phyloP scores from a whole-genome alignment of 2,888 invertebrate species.

The Branchipolynoe longqiensis region DNA sequence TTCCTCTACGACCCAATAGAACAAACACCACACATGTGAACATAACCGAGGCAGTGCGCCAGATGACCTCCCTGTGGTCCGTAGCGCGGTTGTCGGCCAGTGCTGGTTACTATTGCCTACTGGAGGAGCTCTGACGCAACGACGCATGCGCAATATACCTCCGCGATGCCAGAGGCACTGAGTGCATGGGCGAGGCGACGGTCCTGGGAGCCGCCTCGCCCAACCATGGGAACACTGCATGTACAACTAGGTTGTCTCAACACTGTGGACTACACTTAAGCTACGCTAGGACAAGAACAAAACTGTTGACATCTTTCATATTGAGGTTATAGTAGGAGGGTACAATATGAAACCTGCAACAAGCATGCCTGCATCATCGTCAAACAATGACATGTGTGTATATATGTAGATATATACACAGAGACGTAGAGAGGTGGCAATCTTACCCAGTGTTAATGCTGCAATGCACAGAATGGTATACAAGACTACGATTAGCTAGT shows the following conservation, averaged over 20 bases:
- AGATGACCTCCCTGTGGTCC: too few relatives aligned
- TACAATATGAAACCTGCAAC: slow-evolving; percentile 54
- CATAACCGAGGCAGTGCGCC: too few relatives aligned
- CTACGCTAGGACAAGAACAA: slow-evolving; percentile 49
- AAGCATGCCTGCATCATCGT: slow-evolving; percentile 43
- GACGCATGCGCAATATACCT: too few relatives aligned
- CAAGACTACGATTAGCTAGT: slow-evolving; percentile 44
- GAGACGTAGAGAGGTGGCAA: slow-evolving; percentile 16
- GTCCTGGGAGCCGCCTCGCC: too few relatives aligned
- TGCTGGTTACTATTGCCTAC: too few relatives aligned
- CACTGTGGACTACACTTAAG: slow-evolving; percentile 49
- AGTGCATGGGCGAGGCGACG: slow-evolving; percentile 29
- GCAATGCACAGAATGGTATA: slow-evolving; percentile 49
- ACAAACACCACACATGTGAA: too few relatives aligned
- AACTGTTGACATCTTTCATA: slow-evolving; percentile 45
- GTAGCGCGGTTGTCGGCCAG: too few relatives aligned
- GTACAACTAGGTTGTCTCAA: slow-evolving; percentile 28
- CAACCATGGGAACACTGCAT: too few relatives aligned
- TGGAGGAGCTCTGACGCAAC: too few relatives aligned
- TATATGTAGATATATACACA: slow-evolving; percentile 29
- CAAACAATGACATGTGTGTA: slow-evolving; percentile 44
- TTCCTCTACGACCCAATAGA: too few relatives aligned
- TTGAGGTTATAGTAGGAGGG: slow-evolving; percentile 23
- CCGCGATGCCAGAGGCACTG: background rate
- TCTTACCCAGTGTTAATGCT: slow-evolving; percentile 51